phyloP scores from a whole-genome alignment of 2,113 vertebrate species.

The Saimiri boliviensis region DNA sequence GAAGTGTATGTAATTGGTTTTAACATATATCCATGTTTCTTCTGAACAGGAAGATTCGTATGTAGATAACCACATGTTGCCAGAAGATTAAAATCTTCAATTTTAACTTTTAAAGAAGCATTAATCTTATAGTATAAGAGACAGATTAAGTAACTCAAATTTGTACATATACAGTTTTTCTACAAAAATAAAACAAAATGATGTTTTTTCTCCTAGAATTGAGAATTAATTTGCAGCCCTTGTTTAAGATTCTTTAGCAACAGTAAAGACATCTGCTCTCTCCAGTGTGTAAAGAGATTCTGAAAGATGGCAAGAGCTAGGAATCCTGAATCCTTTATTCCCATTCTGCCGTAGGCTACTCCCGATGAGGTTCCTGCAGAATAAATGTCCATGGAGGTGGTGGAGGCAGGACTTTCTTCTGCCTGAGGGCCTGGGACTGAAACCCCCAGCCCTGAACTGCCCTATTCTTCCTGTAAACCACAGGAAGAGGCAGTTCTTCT shows the following conservation, averaged over 20 bases:
- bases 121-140: slow-evolving; percentile 25
- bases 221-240: background rate
- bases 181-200: slow-evolving; percentile 41
- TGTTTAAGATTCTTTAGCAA: background rate
- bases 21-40: slow-evolving; percentile 24
- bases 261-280: background rate
- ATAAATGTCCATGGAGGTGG: background rate
- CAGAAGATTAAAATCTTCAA: slow-evolving; percentile 46
- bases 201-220: background rate
- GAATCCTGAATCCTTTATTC: background rate
- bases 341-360: background rate
- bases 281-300: background rate
- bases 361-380: background rate
- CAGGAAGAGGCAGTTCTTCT: background rate
- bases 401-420: background rate
- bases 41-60: background rate
- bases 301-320: background rate
- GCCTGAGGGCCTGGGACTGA: background rate
- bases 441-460: background rate
- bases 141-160: slow-evolving; percentile 53
- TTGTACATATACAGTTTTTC: background rate
- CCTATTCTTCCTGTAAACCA: background rate
- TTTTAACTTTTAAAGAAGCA: slow-evolving; percentile 51
- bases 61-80: background rate
- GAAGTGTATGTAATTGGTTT: background rate